Percentiles rank a stretch among this genome's conserved stretches.
Conservation (phyloP, 2,113 vertebrate genomes). For the Brachyistius frenatus region DNA sequence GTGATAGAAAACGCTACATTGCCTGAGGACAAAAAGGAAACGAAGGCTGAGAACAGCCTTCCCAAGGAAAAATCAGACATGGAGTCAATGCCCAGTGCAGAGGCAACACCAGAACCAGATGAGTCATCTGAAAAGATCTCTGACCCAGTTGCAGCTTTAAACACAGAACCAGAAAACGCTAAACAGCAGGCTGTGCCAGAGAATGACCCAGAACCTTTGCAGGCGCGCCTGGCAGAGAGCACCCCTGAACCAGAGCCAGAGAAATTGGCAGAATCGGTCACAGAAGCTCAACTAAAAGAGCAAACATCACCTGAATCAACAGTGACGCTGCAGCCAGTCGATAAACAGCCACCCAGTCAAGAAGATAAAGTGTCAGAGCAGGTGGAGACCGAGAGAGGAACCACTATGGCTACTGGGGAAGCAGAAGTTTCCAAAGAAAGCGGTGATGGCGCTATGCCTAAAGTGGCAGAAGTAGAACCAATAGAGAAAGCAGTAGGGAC, state of each 20-base stretch:
- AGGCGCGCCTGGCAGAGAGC: conserved; percentile 50
- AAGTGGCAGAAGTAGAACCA: neutral
- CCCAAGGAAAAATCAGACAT: conserved; percentile 30
- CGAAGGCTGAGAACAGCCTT: neutral
- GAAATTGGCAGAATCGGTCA: conserved; percentile 48
- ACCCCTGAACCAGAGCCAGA: conserved; percentile 63
- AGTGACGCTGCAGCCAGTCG: conserved; percentile 2
- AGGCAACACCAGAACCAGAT: conserved; percentile 43
- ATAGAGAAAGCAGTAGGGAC: conserved; percentile 5
- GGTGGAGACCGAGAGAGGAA: conserved; percentile 22
- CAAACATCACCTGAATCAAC: conserved; percentile 39
- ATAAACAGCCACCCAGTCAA: conserved; percentile 3
- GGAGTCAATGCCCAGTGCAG: neutral
- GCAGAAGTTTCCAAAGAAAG: neutral
- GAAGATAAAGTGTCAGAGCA: conserved; percentile 18
- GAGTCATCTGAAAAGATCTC: conserved; percentile 61
- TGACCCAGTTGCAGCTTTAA: conserved; percentile 40
- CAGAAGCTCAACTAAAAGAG: conserved; percentile 29
- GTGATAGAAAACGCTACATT: conserved; percentile 23
- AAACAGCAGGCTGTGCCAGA: conserved; percentile 58
- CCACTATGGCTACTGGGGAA: neutral
- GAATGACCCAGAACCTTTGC: conserved; percentile 62
- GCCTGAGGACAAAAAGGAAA: conserved; percentile 32
- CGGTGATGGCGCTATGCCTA: neutral
- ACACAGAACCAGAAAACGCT: conserved; percentile 51